phyloP scores from a whole-genome alignment of 2,113 vertebrate genomes.

The Procapra przewalskii region DNA sequence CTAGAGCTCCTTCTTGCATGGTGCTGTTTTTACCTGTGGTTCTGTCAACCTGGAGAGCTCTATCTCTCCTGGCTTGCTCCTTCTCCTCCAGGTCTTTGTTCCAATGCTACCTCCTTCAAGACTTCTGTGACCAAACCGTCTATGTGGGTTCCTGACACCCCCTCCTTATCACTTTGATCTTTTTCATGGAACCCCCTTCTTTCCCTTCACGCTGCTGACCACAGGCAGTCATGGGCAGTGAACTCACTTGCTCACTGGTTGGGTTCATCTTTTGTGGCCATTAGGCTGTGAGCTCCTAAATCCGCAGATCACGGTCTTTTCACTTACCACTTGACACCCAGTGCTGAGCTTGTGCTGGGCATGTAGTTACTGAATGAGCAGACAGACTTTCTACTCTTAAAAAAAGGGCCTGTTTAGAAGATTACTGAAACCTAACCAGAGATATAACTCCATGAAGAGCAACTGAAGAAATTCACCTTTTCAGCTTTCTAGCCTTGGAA shows the following conservation, averaged over 20 bases:
- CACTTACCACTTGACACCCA: not conserved
- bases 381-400: not conserved
- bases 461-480: not conserved
- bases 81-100: not conserved
- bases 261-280: not conserved
- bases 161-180: not conserved
- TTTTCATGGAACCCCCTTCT: not conserved
- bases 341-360: not conserved
- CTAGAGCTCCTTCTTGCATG: not conserved
- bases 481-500: not conserved
- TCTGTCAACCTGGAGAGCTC: not conserved
- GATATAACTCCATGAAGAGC: not conserved
- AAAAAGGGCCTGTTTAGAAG: not conserved
- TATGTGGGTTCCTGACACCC: not conserved
- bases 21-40: no score
- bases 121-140: not conserved
- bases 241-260: not conserved
- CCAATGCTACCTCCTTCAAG: not conserved
- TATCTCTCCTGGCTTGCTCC: not conserved
- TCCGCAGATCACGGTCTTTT: not conserved
- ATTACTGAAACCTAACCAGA: not conserved
- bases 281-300: not conserved
- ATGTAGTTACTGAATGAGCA: not conserved
- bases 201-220: not conserved
- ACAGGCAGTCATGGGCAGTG: not conserved